phyloP scores from a whole-genome alignment of 2,113 vertebrate species.

The Regulus satrapa region DNA sequence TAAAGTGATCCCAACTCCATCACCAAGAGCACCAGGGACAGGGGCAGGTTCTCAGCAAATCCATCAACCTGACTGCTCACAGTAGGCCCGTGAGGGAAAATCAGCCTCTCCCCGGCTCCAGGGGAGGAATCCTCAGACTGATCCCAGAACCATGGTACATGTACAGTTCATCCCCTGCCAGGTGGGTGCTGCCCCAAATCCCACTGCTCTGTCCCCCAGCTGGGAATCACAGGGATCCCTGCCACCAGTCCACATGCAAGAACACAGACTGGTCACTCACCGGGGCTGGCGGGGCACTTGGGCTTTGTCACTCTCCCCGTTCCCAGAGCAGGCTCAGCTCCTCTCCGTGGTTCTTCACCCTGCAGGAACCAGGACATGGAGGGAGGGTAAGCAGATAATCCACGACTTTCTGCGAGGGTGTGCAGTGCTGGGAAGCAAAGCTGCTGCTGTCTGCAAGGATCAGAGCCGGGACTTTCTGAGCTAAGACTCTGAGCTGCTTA shows the following conservation, averaged over 20 bases:
- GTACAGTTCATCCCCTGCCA: accelerated
- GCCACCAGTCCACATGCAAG: accelerated
- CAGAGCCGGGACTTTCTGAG: not conserved
- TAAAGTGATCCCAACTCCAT: accelerated
- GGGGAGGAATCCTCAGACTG: not conserved
- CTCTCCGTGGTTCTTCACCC: not conserved
- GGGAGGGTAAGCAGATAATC: not conserved
- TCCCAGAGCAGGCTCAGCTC: not conserved
- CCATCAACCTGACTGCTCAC: not conserved
- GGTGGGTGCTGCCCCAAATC: not conserved
- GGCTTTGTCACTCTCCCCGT: not conserved
- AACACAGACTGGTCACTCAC: not conserved
- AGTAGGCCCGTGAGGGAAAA: not conserved
- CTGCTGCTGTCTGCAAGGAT: slow-evolving; percentile 6
- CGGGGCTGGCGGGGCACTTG: not conserved
- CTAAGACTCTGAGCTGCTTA: slow-evolving; percentile 41
- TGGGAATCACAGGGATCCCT: not conserved
- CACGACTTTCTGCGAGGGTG: not conserved
- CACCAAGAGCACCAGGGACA: accelerated
- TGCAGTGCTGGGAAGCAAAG: not conserved
- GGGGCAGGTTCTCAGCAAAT: not conserved
- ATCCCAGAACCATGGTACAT: accelerated
- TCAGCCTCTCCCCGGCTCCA: not conserved
- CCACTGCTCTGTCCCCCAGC: accelerated
- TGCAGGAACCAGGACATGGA: slow-evolving; percentile 37